phyloP scores from a whole-genome alignment of 2,888 invertebrate genomes.

The Ceramica pisi region DNA sequence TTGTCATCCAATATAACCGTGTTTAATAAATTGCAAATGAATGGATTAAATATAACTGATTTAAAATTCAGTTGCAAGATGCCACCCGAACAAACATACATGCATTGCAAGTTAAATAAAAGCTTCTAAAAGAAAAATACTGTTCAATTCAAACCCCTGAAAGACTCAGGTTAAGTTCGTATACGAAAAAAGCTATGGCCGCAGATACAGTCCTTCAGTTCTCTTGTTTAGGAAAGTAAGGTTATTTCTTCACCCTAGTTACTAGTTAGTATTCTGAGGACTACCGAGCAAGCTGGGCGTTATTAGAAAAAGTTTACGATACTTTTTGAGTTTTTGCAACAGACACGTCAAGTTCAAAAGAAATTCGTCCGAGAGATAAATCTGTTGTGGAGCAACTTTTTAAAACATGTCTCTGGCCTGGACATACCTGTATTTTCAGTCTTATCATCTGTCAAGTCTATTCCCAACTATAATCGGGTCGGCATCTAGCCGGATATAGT shows the following conservation, averaged over 20 bases:
- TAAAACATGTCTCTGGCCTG: background rate
- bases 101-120: no score
- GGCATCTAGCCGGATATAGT: background rate
- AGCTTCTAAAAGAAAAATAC: background rate
- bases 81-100: no score
- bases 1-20: no score
- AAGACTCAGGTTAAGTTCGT: background rate
- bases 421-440: background rate
- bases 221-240: background rate
- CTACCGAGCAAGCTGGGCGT: background rate
- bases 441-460: background rate
- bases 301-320: slow-evolving; percentile 23
- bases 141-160: background rate
- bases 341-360: background rate
- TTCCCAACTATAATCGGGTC: background rate
- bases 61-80: no score
- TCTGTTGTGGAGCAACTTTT: background rate
- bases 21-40: no score
- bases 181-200: background rate
- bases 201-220: background rate
- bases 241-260: background rate
- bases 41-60: no score
- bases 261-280: background rate
- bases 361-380: no score
- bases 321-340: background rate